phyloP scores from a whole-genome alignment of 1,140 invertebrate species.

The Drosophila jambulina region DNA sequence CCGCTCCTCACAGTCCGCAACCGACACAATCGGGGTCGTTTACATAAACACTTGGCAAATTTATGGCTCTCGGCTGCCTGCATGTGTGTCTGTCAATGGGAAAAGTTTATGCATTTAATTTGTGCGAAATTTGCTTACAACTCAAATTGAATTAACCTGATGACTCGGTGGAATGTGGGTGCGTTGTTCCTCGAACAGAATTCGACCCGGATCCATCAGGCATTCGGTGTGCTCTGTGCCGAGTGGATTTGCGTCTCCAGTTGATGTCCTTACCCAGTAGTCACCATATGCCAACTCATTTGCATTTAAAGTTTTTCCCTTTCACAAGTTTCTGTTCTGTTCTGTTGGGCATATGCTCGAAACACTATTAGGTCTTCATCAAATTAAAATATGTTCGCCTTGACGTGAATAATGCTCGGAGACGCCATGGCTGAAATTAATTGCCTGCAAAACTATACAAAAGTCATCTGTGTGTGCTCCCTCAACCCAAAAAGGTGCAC shows the following conservation, averaged over 20 bases:
- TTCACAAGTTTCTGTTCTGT: conserved; percentile 37
- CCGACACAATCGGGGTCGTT: conserved; percentile 71
- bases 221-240: neutral
- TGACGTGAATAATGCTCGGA: conserved; percentile 39
- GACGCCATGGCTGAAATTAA: conserved; percentile 64
- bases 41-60: conserved; percentile 74
- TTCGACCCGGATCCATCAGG: conserved; percentile 12
- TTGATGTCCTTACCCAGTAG: conserved; percentile 17
- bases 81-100: conserved; percentile 63
- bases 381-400: conserved; percentile 56
- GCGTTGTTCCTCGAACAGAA: conserved; percentile 4
- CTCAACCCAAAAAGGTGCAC: conserved; percentile 53
- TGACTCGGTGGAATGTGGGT: conserved; percentile 44
- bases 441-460: conserved; percentile 71
- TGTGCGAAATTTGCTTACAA: conserved; percentile 76
- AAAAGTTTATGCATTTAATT: conserved; percentile 80
- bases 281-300: conserved; percentile 50
- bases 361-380: conserved; percentile 55
- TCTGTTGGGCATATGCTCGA: conserved; percentile 42
- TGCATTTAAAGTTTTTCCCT: conserved; percentile 60
- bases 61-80: conserved; percentile 54
- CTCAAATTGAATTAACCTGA: conserved; percentile 79
- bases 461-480: conserved; percentile 21
- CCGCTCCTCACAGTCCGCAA: conserved; percentile 18
- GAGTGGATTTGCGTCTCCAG: conserved; percentile 8